Evolutionary conservation across 2,797 vertebrate genomes (phyloP).

Genomic region (Kryptopterus vitreolus): DNA sequence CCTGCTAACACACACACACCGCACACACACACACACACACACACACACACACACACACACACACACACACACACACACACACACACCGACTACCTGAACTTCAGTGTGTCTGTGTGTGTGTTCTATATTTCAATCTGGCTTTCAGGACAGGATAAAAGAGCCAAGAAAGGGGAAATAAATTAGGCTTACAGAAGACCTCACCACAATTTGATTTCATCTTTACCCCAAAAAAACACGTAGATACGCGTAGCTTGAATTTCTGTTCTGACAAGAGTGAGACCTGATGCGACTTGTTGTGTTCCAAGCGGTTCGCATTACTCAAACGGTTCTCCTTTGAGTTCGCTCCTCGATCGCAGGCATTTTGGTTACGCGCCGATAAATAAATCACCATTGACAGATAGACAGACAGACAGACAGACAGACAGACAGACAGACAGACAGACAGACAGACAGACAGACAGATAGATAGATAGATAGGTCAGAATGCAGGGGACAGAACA

Average conservation of each 20-base stretch:
- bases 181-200: too few relatives aligned
- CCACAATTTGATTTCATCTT: background rate
- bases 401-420: too few relatives aligned
- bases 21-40: background rate
- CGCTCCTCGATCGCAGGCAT: too few relatives aligned
- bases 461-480: too few relatives aligned
- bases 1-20: slow-evolving; percentile 53
- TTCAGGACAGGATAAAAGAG: too few relatives aligned
- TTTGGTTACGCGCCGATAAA: too few relatives aligned
- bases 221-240: background rate
- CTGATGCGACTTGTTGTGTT: background rate
- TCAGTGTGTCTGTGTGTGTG: background rate
- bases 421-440: too few relatives aligned
- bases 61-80: slow-evolving; percentile 37
- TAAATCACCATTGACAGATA: too few relatives aligned
- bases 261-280: background rate
- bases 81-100: slow-evolving; percentile 7
- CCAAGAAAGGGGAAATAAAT: too few relatives aligned
- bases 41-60: slow-evolving; percentile 39
- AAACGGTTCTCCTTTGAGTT: background rate
- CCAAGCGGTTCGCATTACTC: too few relatives aligned
- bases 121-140: background rate
- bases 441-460: too few relatives aligned
- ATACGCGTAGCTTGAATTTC: background rate
- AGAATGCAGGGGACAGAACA: too few relatives aligned